Evolutionary conservation across 2,888 invertebrate genomes (phyloP), one percentile per base, ranked within the genome.

Genomic region (Andrena flavipes): DNA sequence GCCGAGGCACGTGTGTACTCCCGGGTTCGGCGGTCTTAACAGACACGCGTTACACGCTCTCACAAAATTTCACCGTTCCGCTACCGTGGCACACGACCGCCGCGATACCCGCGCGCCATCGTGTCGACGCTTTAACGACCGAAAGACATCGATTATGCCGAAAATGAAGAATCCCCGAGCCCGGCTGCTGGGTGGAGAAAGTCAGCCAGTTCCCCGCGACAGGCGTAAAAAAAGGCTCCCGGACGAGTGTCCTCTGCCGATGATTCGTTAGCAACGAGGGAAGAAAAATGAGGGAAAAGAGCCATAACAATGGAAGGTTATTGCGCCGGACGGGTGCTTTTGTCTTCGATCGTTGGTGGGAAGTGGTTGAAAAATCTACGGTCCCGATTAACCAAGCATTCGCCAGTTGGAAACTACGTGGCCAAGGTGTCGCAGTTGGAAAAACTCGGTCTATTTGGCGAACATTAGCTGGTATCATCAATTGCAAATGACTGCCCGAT

Each of bases 21-120:
- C 84, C 75, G 81, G 83, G 84, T 84, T 79, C 35, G 83, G 86
- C 68, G 81, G 81, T 87, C 84, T 87, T 85, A 87, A 84, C 88
- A 84, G 75, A 71, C 72, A 75, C 85, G 80, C 85, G 85, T 80
- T 84, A 77, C 84, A 77, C 85, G 82, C 82, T 85, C 85, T 85
- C 87, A 83, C 87, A 85, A 83, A 87, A 87, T 87, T 87, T 87
- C 87, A 87, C 87, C 87, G 76, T 63, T 78, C 49, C 65, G 76
- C 65, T 56, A 67, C 68, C 48, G 63, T 49, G 71, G 71, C 74
- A 69, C 76, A 68, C 85, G 75, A 69, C 76, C 48, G 51, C 23
- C 30, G 51, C 60, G 51, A 13, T 8, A 10, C 16, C 23, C 26
- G 51, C 16, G 35, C 16, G 10, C 10, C 33, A 35, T 56, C 56